Evolutionary conservation across 1,140 invertebrate genomes (phyloP), one percentile per base, ranked within the genome.

Genomic region (Solenopsis fugax): DNA sequence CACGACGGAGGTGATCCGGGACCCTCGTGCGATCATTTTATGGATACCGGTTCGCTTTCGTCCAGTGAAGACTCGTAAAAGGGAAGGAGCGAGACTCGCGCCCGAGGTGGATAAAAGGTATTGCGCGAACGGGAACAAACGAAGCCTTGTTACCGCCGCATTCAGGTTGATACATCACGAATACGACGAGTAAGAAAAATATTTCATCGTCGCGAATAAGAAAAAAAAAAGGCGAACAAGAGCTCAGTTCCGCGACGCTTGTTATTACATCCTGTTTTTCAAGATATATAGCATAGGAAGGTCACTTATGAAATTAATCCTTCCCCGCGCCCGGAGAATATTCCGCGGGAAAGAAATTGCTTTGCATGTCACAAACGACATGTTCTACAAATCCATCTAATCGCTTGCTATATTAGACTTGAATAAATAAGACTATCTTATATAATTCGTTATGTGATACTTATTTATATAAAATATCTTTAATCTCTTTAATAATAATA

Each of bases 1-100:
- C 58, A 41, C 6, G 45, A 13, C 24, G 37, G 18, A 52, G 58
- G 29, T 45, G 48, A 78, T 45, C 52, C 78, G 34, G 18, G 54
- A 21, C 16, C 48, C 24, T 24, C 21, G n/a, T 21, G 72, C 85
- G 88, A 87, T 89, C 71, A 78, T 89, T 89, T 78, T 71, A 73
- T 73, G 65, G 88, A 85, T 56, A 73, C 77, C 18, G 18, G 21
- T 48, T 48, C 77, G 67, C 16, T 64, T 87, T 76, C 54, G 58
- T 64, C 24, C 34, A 41, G 21, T 29, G 71, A n/a, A 5, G 18
- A 29, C 21, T 81, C 62, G 71, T 21, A 29, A 41, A 72, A 87
- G 58, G 48, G 45, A 52, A 45, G 48, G 54, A 58, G 45, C 10
- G 29, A 45, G 60, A 10, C 29, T 50, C 21, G n/a, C 58, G 80